These are phyloP conservation scores for Tuta absoluta DNA, from an alignment of 2,888 invertebrate species.

Conservation along the genomic window DNA sequence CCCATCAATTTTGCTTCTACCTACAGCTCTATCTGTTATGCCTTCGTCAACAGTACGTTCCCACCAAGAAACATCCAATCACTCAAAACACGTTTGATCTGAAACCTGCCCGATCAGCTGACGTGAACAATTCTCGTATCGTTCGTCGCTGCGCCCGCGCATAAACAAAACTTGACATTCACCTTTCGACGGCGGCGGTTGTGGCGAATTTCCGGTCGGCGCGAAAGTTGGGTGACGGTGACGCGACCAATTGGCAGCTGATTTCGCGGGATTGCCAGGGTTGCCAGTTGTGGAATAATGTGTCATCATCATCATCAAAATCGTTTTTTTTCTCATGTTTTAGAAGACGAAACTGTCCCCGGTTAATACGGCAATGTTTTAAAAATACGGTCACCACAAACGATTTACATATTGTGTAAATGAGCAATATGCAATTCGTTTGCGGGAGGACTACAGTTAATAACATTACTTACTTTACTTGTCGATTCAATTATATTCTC, in stretches of 20 bases:
- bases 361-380: too few species aligned
- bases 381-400: too few species aligned
- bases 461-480: too few species aligned
- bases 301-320: neutral
- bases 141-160: slow-evolving; percentile 1
- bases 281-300: slow-evolving; percentile 17
- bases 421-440: too few species aligned
- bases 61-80: neutral
- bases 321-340: too few species aligned
- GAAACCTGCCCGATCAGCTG: slow-evolving; percentile 10
- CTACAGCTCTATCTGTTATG: neutral
- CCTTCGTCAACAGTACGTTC: neutral
- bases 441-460: too few species aligned
- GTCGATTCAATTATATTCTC: too few species aligned
- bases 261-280: slow-evolving; percentile 43
- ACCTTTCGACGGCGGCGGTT: slow-evolving; percentile 62
- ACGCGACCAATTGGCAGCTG: slow-evolving; percentile 47
- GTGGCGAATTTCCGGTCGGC: slow-evolving; percentile 62
- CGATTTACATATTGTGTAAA: too few species aligned
- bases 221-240: slow-evolving; percentile 61
- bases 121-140: slow-evolving; percentile 14
- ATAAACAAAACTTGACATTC: slow-evolving; percentile 70
- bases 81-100: neutral
- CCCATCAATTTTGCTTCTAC: too few species aligned
- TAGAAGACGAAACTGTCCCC: too few species aligned